Percentiles rank a stretch among this genome's conserved stretches.
Conservation (phyloP, 2,113 vertebrate genomes). For the Lepus timidus region DNA sequence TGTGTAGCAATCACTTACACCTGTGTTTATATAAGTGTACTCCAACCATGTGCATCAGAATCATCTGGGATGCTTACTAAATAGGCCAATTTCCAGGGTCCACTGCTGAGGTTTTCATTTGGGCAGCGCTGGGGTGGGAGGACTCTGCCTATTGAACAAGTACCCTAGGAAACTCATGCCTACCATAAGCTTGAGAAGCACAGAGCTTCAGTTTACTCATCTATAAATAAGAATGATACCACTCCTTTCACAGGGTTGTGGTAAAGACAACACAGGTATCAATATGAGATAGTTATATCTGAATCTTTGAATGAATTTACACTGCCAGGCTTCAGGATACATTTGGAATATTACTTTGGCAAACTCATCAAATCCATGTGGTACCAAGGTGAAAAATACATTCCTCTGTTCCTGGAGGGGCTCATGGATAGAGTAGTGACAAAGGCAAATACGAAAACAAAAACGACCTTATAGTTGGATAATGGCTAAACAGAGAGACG, state of each 20-base stretch:
- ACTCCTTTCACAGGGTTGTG: background rate
- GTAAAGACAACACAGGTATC: conserved; percentile 47
- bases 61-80: background rate
- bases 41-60: conserved; percentile 4
- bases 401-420: background rate
- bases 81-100: background rate
- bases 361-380: conserved; percentile 31
- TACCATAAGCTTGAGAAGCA: conserved; percentile 6
- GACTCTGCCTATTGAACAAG: conserved; percentile 27
- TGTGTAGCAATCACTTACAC: background rate
- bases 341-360: conserved; percentile 61
- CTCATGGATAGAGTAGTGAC: background rate
- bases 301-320: conserved; percentile 33
- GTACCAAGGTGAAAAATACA: conserved; percentile 35
- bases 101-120: conserved; percentile 20
- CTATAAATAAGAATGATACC: conserved; percentile 17
- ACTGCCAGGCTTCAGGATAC: background rate
- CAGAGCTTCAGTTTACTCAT: conserved; percentile 41
- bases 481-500: conserved; percentile 7
- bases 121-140: background rate
- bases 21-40: conserved; percentile 1
- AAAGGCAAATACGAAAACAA: conserved; percentile 24
- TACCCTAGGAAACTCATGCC: background rate
- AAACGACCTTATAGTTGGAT: background rate
- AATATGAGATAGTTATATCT: background rate